These are phyloP conservation scores for Hymenochirus boettgeri DNA, from an alignment of 2,113 vertebrate genomes.

Conservation along the genomic window DNA sequence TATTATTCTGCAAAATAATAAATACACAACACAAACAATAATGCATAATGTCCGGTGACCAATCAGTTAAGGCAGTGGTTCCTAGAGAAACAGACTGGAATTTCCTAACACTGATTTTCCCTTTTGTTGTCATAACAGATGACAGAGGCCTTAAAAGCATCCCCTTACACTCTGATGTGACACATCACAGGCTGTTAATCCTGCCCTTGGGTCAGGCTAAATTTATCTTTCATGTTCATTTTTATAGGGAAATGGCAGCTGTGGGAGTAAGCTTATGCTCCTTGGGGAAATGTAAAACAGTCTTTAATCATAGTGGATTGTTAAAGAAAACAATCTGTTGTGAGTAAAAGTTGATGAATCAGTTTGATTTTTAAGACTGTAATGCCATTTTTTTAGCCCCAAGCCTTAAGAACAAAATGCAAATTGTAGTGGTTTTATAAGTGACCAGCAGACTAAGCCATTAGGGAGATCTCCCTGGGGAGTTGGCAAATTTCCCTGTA, in stretches of 20 bases:
- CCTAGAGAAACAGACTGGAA: conserved; percentile 41
- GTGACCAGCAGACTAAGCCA: conserved; percentile 15
- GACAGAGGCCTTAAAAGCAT: conserved; percentile 37
- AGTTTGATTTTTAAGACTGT: conserved; percentile 14
- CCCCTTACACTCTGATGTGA: conserved; percentile 46
- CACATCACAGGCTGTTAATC: conserved; percentile 54
- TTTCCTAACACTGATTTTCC: conserved; percentile 31
- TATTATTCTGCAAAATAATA: too few species aligned
- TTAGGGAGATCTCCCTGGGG: not conserved
- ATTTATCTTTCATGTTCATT: conserved; percentile 59
- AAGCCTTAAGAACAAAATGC: not conserved
- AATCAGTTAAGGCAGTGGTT: conserved; percentile 37
- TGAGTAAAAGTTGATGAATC: conserved; percentile 16
- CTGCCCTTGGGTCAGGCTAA: conserved; percentile 54
- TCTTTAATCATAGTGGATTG: conserved; percentile 54
- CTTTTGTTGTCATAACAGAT: conserved; percentile 48
- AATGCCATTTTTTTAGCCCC: conserved; percentile 3
- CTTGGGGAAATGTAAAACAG: conserved; percentile 55
- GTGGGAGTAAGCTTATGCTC: conserved; percentile 48
- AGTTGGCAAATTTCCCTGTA: not conserved
- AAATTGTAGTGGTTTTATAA: too few species aligned
- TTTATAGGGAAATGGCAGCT: conserved; percentile 49
- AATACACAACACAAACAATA: too few species aligned
- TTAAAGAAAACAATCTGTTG: conserved; percentile 43
- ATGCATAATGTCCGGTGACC: not conserved